phyloP scores from a whole-genome alignment of 2,113 vertebrate species.

The Tangachromis dhanisi region DNA sequence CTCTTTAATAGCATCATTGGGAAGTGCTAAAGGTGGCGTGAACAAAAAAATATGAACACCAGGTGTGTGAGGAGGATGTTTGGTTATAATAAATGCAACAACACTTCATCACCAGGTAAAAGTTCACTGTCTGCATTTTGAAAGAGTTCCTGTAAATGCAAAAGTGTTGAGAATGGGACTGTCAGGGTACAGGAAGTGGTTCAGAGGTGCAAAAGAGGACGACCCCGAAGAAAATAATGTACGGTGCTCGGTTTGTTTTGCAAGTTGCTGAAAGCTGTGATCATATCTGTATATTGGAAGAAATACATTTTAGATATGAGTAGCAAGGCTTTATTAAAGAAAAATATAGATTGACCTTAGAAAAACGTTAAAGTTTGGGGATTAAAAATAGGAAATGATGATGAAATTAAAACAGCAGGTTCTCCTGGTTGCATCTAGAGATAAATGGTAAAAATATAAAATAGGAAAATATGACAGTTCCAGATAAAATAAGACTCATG shows the following conservation, averaged over 20 bases:
- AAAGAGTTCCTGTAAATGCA: neutral
- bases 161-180: neutral
- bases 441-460: neutral
- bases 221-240: neutral
- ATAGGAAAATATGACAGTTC: neutral
- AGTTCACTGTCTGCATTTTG: neutral
- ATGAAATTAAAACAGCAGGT: neutral
- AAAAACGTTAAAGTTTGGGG: neutral
- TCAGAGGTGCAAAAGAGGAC: neutral
- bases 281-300: neutral
- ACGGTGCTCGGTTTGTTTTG: neutral
- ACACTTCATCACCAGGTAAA: neutral
- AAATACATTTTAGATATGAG: neutral
- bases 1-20: rapidly evolving
- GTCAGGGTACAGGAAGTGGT: neutral
- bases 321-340: neutral
- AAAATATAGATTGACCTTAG: neutral
- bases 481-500: neutral
- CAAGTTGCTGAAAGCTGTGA: neutral
- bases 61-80: neutral
- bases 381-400: neutral
- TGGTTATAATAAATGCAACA: neutral
- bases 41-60: neutral
- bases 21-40: neutral
- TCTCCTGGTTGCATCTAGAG: neutral